These are phyloP conservation scores for Colletes collaris DNA, from an alignment of 2,888 invertebrate species.

Conservation along the genomic window DNA sequence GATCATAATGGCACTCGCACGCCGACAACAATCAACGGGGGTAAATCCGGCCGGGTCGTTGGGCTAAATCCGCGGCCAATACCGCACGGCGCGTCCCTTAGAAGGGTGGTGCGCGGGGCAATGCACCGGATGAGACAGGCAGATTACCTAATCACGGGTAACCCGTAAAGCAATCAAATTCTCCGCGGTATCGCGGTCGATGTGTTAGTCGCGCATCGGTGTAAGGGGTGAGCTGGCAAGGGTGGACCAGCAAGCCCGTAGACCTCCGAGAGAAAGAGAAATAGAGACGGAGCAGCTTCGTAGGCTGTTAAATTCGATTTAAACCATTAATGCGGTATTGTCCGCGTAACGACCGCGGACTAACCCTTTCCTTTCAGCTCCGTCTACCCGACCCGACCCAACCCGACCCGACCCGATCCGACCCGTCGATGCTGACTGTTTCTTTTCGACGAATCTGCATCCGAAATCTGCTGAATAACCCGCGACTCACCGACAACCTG, in stretches of 20 bases:
- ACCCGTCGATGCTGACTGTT: conserved; percentile 62
- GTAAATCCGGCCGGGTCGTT: conserved; percentile 59
- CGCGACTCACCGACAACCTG: no score
- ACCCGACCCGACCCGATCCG: background rate
- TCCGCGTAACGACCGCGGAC: conserved; percentile 76
- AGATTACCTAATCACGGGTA: conserved; percentile 81
- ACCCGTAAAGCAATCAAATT: conserved; percentile 81
- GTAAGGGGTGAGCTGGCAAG: conserved; percentile 48
- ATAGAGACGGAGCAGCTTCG: conserved; percentile 58
- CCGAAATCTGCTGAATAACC: no score
- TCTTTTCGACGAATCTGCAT: conserved; percentile 56
- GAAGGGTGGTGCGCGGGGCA: conserved; percentile 8
- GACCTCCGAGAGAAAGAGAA: conserved; percentile 27
- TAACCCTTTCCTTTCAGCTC: conserved; percentile 55
- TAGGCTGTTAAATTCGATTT: conserved; percentile 80
- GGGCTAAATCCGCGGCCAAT: conserved; percentile 60
- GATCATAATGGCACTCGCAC: conserved; percentile 49
- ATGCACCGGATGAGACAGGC: conserved; percentile 70
- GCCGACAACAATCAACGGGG: conserved; percentile 59
- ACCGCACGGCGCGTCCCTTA: conserved; percentile 32
- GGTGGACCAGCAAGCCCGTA: conserved; percentile 33
- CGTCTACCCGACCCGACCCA: conserved; percentile 27
- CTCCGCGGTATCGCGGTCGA: conserved; percentile 74
- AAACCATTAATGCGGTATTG: conserved; percentile 81
- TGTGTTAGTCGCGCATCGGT: conserved; percentile 58